Conservation (phyloP, 92 coral and sea anemone genomes). For the Epizoanthus stellaris region DNA sequence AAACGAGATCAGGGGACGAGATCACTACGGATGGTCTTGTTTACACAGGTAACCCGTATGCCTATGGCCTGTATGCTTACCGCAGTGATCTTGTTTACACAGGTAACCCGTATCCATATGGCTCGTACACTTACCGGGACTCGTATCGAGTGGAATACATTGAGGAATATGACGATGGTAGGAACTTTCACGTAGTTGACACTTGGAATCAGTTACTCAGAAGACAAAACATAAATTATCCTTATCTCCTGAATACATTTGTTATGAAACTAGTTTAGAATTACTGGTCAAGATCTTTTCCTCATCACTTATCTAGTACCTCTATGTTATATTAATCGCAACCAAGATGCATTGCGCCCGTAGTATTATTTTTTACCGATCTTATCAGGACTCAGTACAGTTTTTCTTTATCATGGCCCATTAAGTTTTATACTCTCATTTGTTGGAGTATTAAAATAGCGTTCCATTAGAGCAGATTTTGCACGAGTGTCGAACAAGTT, state of each 20-base stretch:
- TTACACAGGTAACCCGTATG: neutral
- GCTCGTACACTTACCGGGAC: conserved; percentile 33
- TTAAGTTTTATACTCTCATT: too few relatives aligned
- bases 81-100: neutral
- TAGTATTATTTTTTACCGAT: too few relatives aligned
- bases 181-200: neutral
- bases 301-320: too few relatives aligned
- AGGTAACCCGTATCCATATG: conserved; percentile 26
- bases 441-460: too few relatives aligned
- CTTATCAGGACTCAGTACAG: too few relatives aligned
- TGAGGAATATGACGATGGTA: conserved; percentile 73
- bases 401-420: too few relatives aligned
- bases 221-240: neutral
- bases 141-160: neutral
- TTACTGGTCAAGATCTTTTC: neutral
- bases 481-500: too few relatives aligned
- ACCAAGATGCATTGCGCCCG: too few relatives aligned
- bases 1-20: too few relatives aligned
- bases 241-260: neutral
- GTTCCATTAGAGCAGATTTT: too few relatives aligned
- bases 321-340: too few relatives aligned
- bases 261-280: neutral
- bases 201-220: neutral
- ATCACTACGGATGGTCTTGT: neutral
- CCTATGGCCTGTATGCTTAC: neutral